Conservation (phyloP, 1,140 invertebrate species). For the Caenorhabditis brenneri region DNA sequence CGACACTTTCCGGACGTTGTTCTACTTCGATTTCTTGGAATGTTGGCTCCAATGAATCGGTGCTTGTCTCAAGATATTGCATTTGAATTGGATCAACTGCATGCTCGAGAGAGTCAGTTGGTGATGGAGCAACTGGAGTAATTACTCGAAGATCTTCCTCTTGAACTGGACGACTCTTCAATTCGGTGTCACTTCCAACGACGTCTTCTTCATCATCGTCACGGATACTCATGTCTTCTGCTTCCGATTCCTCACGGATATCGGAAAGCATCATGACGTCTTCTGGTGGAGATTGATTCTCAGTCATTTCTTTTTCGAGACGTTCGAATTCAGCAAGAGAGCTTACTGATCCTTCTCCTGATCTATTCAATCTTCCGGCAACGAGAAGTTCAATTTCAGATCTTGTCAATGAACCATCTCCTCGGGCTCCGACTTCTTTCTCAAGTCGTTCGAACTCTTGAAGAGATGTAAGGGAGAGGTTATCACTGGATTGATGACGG, state of each 20-base stretch:
- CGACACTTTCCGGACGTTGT: constrained; percentile 17
- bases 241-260: constrained; percentile 63
- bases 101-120: constrained; percentile 59
- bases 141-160: constrained; percentile 54
- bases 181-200: constrained; percentile 46
- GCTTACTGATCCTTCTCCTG: constrained; percentile 60
- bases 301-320: constrained; percentile 58
- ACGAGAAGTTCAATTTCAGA: constrained; percentile 57
- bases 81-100: constrained; percentile 52
- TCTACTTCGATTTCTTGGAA: constrained; percentile 44
- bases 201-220: constrained; percentile 63
- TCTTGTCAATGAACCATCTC: constrained; percentile 51
- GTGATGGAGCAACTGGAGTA: constrained; percentile 52
- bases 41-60: constrained; percentile 62
- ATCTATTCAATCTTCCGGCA: constrained; percentile 40
- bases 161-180: constrained; percentile 52
- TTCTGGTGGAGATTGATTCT: constrained; percentile 45
- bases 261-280: constrained; percentile 66
- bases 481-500: constrained; percentile 58
- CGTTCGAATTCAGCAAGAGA: constrained; percentile 66
- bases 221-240: constrained; percentile 63
- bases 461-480: constrained; percentile 60
- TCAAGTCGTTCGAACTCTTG: constrained; percentile 67
- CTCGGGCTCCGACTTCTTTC: constrained; percentile 51
- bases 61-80: constrained; percentile 60